phyloP scores from a whole-genome alignment of 1,140 invertebrate species.

The Hypsibius dujardini region DNA sequence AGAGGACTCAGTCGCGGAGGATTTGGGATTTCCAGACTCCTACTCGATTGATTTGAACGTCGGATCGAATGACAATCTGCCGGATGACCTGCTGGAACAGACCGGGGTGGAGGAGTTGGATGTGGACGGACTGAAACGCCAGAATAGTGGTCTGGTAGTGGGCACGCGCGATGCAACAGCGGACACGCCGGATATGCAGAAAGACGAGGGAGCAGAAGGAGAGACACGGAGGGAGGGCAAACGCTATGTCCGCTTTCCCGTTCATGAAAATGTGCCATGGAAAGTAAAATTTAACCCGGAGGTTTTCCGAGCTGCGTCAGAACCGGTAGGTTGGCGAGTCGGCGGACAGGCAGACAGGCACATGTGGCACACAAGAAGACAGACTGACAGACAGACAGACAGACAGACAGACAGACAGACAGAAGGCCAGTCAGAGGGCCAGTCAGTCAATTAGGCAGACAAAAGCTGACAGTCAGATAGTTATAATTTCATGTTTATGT shows the following conservation, averaged over 20 bases:
- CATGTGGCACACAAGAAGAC: too few species aligned
- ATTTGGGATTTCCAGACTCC: background rate
- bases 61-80: background rate
- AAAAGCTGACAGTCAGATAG: background rate
- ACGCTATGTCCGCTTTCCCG: background rate
- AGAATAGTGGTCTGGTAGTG: background rate
- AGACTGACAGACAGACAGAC: background rate
- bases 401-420: too few species aligned
- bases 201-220: background rate
- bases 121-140: background rate
- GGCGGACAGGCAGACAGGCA: too few species aligned
- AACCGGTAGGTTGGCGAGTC: background rate
- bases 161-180: background rate
- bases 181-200: background rate
- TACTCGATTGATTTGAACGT: background rate
- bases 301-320: background rate
- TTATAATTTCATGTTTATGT: background rate
- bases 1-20: background rate
- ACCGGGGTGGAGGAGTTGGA: background rate
- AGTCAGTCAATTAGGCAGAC: background rate
- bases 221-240: background rate
- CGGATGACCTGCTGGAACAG: background rate
- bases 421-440: too few species aligned
- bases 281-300: background rate
- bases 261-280: background rate